These are phyloP conservation scores for Rhinichthys osculus DNA, from an alignment of 2,797 vertebrate species.

Conservation along the genomic window DNA sequence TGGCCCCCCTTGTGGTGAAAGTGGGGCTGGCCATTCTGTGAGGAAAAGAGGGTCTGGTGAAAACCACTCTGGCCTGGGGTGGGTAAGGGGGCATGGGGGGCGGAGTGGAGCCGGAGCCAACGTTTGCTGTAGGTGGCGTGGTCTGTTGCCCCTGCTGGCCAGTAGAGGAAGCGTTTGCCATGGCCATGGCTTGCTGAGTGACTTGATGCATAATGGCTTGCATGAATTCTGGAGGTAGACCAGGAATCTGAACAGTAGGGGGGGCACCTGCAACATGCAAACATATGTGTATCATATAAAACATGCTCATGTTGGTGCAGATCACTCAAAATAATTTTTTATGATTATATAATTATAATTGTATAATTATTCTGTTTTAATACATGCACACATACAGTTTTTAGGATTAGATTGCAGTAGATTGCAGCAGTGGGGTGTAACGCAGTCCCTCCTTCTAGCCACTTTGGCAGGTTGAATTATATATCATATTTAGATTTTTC, in stretches of 20 bases:
- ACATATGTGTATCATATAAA: neutral
- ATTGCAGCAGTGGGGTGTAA: no score
- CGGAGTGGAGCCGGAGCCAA: slow-evolving; percentile 32
- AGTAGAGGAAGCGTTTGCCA: slow-evolving; percentile 76
- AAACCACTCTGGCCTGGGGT: slow-evolving; percentile 87
- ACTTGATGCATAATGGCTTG: slow-evolving; percentile 89
- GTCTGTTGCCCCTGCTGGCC: slow-evolving; percentile 73
- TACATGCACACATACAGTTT: neutral
- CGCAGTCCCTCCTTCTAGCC: no score
- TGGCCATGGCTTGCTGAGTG: slow-evolving; percentile 83
- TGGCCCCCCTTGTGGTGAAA: slow-evolving; percentile 76
- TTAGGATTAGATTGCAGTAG: no score
- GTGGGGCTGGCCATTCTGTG: slow-evolving; percentile 64
- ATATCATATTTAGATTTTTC: no score
- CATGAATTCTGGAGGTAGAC: slow-evolving; percentile 88
- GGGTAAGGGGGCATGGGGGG: slow-evolving; percentile 69
- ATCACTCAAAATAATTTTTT: neutral
- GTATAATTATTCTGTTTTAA: neutral
- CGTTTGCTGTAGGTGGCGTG: slow-evolving; percentile 55
- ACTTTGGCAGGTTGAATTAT: no score
- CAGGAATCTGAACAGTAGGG: slow-evolving; percentile 78
- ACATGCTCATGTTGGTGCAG: neutral
- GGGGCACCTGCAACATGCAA: slow-evolving; percentile 42
- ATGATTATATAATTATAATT: neutral
- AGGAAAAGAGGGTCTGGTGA: slow-evolving; percentile 84